Conservation (phyloP, 2,888 invertebrate genomes). For the Smittia sp. region DNA sequence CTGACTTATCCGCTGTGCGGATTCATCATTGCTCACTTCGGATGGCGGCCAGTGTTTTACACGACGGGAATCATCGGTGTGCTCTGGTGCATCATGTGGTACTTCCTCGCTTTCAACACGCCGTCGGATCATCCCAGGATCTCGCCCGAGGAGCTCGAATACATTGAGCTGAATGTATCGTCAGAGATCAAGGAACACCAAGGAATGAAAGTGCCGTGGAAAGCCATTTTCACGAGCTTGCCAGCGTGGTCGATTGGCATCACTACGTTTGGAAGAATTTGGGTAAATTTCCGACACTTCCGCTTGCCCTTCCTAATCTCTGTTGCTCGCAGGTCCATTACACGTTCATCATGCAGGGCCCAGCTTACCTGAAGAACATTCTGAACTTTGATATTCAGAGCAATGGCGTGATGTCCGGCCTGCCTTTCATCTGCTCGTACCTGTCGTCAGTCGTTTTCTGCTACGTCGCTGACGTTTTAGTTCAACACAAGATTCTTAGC, state of each 20-base stretch:
- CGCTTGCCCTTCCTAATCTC: too few relatives aligned
- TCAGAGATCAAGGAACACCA: slow-evolving; percentile 55
- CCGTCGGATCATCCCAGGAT: slow-evolving; percentile 68
- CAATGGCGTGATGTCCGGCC: slow-evolving; percentile 66
- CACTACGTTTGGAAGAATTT: slow-evolving; percentile 72
- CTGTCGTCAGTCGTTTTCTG: slow-evolving; percentile 68
- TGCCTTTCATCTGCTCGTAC: slow-evolving; percentile 69
- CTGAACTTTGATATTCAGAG: slow-evolving; percentile 67
- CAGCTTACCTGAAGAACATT: slow-evolving; percentile 68
- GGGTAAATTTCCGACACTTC: too few relatives aligned
- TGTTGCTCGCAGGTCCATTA: too few relatives aligned
- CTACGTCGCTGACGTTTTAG: slow-evolving; percentile 64
- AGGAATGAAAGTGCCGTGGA: slow-evolving; percentile 63
- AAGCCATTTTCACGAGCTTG: slow-evolving; percentile 60
- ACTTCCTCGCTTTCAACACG: slow-evolving; percentile 65
- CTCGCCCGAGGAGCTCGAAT: slow-evolving; percentile 61
- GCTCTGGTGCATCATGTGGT: slow-evolving; percentile 68
- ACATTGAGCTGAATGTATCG: slow-evolving; percentile 63
- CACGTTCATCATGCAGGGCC: slow-evolving; percentile 68
- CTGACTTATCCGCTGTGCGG: slow-evolving; percentile 69
- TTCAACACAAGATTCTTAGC: slow-evolving; percentile 58
- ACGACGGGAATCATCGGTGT: slow-evolving; percentile 65
- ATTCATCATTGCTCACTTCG: slow-evolving; percentile 64
- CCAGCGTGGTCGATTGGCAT: slow-evolving; percentile 70
- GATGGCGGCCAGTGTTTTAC: slow-evolving; percentile 68